Conservation (phyloP, 2,113 vertebrate species). For the Petromus typicus region DNA sequence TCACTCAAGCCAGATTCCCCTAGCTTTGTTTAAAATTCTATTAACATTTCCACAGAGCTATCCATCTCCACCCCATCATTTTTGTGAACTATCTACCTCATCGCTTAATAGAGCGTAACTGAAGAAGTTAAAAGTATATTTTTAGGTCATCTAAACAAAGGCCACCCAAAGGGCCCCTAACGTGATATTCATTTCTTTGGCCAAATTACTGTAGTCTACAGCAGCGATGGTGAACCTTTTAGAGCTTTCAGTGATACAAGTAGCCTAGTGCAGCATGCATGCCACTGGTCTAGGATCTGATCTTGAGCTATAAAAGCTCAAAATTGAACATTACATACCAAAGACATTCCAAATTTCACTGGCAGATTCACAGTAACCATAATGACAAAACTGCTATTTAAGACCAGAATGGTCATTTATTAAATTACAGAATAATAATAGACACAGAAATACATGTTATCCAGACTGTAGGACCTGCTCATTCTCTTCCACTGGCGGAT, state of each 20-base stretch:
- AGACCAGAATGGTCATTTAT: neutral
- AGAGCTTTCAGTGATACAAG: neutral
- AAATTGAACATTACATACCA: constrained; percentile 16
- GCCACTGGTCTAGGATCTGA: neutral
- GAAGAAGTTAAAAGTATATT: neutral
- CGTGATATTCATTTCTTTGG: neutral
- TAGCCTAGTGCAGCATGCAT: neutral
- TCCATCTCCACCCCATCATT: neutral
- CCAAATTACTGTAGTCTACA: neutral
- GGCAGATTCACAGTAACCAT: neutral
- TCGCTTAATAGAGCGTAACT: neutral
- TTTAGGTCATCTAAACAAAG: constrained; percentile 5
- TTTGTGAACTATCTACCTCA: neutral
- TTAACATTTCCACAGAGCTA: neutral
- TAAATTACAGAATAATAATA: neutral
- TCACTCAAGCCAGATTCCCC: neutral
- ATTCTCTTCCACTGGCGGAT: neutral
- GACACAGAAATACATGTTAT: constrained; percentile 1
- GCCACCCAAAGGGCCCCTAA: neutral
- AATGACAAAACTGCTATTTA: neutral
- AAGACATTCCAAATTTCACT: constrained; percentile 19
- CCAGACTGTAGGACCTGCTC: neutral
- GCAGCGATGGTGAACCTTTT: neutral
- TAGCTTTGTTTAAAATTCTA: constrained; percentile 23
- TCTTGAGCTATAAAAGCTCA: neutral